Base-by-base conservation (phyloP, 2,888 invertebrate species). In the Lycia hirtaria region DNA sequence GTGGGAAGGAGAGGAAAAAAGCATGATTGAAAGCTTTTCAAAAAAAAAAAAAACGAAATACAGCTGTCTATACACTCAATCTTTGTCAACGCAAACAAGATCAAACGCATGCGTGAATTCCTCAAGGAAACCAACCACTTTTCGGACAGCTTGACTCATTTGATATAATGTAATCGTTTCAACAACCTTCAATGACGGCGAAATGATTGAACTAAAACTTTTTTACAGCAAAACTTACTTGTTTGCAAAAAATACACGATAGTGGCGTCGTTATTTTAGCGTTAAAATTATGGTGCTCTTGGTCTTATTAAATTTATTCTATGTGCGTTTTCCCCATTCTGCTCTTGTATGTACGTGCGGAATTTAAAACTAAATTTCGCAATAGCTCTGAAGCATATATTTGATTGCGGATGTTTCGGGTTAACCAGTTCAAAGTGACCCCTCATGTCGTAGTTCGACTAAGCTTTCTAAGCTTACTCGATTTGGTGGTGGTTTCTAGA, bases 361-460 rank as follows among this genome's bases (percentile, higher is more conserved):
- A 76, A 75, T 76, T 59, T 61, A 56, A 71, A 74, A n/a, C 38
- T 56, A 32, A 37, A 51, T 72, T 62, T 60, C 55, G 67, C 62
- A 68, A 75, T 59, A 43, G 37, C 37, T 43, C 5, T 30, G 22
- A 10, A 28, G 24, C 9, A 4, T 9, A 19, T n/a, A 44, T 33
- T 22, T 32, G n/a, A 9, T 2, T 32, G n/a, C 14, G 9, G 12
- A n/a, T 3, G 37, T 24, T 48, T 48, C 35, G n/a, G 10, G 24
- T 22, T 14, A 41, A 41, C 45, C 33, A 47, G 32, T 33, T 0
- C 9, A 24, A 32, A 2, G 12, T 9, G 45, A 47, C 22, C 45
- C 33, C 33, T 22, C 0, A 12, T 14, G 14, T 47, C 10, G 4
- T 32, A 4, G 7, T 12, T 12, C 6, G 2, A 7, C 20, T 20